Percentiles rank a stretch among this genome's conserved stretches.
These are phyloP conservation scores for Aleiodes testaceus DNA, from an alignment of 2,888 invertebrate genomes.

Conservation along the genomic window DNA sequence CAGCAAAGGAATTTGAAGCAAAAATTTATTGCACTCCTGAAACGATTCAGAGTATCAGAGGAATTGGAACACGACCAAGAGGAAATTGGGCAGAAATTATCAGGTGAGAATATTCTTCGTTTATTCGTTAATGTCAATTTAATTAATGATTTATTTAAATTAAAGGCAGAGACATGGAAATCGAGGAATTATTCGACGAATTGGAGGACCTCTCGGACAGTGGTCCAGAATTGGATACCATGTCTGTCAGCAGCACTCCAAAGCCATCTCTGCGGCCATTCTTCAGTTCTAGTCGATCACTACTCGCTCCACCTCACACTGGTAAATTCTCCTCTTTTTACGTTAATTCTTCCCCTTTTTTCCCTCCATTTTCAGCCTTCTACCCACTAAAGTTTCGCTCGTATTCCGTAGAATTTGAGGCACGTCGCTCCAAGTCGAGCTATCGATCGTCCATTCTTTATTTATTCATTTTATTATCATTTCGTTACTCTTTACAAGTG, in stretches of 20 bases:
- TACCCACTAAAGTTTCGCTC: conserved; percentile 20
- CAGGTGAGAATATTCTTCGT: conserved; percentile 64
- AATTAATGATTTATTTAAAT: too few relatives aligned
- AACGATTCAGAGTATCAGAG: conserved; percentile 94
- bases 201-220: conserved; percentile 96
- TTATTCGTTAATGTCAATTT: too few relatives aligned
- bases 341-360: not conserved
- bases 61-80: conserved; percentile 81
- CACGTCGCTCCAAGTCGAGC: conserved; percentile 48
- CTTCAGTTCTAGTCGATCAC: conserved; percentile 92
- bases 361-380: not conserved
- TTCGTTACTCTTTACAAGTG: not conserved
- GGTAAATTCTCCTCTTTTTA: conserved; percentile 59
- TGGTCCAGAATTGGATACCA: conserved; percentile 94
- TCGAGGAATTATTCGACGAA: conserved; percentile 96
- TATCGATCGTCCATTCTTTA: conserved; percentile 40
- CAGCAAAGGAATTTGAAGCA: conserved; percentile 97
- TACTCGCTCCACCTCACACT: conserved; percentile 73
- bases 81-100: conserved; percentile 74
- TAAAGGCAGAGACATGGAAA: conserved; percentile 86
- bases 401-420: conserved; percentile 49
- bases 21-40: conserved; percentile 94
- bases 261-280: conserved; percentile 96
- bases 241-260: conserved; percentile 97
- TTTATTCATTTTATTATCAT: conserved; percentile 26